Conservation (phyloP, 2,888 invertebrate genomes). For the Ditula angustiorana region DNA sequence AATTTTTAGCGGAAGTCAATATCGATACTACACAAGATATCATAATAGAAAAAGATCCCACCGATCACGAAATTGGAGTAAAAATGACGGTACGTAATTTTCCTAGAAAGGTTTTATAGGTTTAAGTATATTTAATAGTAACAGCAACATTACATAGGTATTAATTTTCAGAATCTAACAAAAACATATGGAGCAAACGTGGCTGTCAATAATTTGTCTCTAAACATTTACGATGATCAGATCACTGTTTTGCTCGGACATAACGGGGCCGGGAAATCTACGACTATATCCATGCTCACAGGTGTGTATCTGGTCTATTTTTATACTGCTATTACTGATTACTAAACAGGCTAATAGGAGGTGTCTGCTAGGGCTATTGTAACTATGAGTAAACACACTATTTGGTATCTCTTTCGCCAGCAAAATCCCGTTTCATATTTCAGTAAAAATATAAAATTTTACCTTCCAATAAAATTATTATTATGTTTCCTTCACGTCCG, state of each 20-base stretch:
- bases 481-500: no score
- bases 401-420: no score
- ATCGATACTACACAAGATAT: slow-evolving; percentile 49
- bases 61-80: slow-evolving; percentile 74
- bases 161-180: slow-evolving; percentile 82
- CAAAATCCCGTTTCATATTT: no score
- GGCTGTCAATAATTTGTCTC: slow-evolving; percentile 89
- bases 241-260: slow-evolving; percentile 90
- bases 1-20: slow-evolving; percentile 47
- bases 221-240: slow-evolving; percentile 95
- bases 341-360: no score
- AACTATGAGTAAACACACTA: no score
- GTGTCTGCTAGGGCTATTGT: no score
- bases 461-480: no score
- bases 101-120: background rate
- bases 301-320: no score
- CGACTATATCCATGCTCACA: slow-evolving; percentile 96
- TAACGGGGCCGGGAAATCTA: slow-evolving; percentile 97
- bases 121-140: background rate
- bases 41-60: slow-evolving; percentile 79
- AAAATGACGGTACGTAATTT: slow-evolving; percentile 71
- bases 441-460: no score
- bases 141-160: background rate
- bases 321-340: no score
- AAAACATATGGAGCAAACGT: slow-evolving; percentile 86